phyloP scores from a whole-genome alignment of 2,113 vertebrate species.

The Gallinago undulata region DNA sequence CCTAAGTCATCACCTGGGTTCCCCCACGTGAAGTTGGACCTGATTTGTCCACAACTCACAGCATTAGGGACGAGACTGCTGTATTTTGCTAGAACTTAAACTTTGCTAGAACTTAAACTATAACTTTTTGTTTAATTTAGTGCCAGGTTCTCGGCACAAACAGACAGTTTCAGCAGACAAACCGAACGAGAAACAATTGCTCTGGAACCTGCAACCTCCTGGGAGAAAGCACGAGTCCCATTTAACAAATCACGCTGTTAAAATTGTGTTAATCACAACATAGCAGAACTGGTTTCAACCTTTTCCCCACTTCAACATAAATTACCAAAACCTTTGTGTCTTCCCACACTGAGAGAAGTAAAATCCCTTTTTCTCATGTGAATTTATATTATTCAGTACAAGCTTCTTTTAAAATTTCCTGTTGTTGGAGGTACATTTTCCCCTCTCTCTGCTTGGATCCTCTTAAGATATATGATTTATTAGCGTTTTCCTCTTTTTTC shows the following conservation, averaged over 20 bases:
- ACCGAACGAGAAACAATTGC: background rate
- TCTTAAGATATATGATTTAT: conserved; percentile 27
- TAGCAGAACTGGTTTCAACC: background rate
- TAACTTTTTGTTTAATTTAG: background rate
- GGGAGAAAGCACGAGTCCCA: no score
- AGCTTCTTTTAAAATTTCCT: background rate
- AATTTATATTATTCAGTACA: background rate
- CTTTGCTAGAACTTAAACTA: background rate
- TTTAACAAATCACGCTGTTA: no score
- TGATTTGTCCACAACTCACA: background rate
- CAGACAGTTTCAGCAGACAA: background rate
- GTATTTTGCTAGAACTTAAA: background rate
- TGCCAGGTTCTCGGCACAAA: background rate
- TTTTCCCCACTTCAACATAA: background rate
- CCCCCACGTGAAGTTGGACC: background rate
- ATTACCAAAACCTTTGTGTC: background rate
- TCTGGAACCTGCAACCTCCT: background rate
- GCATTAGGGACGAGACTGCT: background rate
- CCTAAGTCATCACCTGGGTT: background rate
- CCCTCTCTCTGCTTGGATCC: background rate
- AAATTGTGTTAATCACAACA: background rate
- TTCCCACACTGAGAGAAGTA: background rate
- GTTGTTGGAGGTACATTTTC: background rate
- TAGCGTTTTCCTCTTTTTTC: conserved; percentile 33
- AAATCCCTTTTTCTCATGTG: background rate